A percentile compares a stretch with the other conserved stretches of the same genome.
phyloP scores from a whole-genome alignment of 2,888 invertebrate species.

The Latheticus oryzae region DNA sequence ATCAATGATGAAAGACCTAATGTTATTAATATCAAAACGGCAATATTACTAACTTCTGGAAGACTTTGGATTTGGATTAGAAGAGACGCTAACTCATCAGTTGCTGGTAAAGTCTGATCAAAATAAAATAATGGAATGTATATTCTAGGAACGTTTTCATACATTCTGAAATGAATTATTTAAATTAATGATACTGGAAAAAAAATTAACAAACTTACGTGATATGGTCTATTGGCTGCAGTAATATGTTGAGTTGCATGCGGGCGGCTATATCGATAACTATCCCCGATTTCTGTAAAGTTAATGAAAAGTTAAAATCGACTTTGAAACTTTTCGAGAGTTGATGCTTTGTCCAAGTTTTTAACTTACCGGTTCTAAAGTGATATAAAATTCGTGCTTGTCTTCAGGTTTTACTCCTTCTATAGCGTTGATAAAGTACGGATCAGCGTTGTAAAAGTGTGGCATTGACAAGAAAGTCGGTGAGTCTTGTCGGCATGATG shows the following conservation, averaged over 20 bases:
- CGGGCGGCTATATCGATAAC: conserved; percentile 82
- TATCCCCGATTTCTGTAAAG: conserved; percentile 77
- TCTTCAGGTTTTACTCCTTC: conserved; percentile 76
- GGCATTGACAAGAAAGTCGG: conserved; percentile 86
- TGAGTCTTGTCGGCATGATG: conserved; percentile 79
- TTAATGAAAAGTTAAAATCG: conserved; percentile 33
- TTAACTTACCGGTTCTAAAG: conserved; percentile 76
- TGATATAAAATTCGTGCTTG: conserved; percentile 80
- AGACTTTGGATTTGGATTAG: conserved; percentile 68
- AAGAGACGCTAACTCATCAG: conserved; percentile 69
- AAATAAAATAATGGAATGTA: conserved; percentile 84
- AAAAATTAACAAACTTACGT: conserved; percentile 68
- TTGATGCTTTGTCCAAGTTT: conserved; percentile 7
- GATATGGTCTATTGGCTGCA: conserved; percentile 74
- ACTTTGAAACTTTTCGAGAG: conserved; percentile 10
- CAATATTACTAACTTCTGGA: conserved; percentile 60
- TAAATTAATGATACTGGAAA: neutral
- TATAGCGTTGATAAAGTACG: conserved; percentile 71
- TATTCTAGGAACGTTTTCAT: conserved; percentile 73
- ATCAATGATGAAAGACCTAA: conserved; percentile 52
- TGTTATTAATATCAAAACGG: conserved; percentile 48
- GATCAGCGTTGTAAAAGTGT: conserved; percentile 82
- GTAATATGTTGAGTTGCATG: conserved; percentile 82
- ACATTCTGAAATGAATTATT: conserved; percentile 68
- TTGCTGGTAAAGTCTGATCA: conserved; percentile 73